phyloP scores from a whole-genome alignment of 2,888 invertebrate genomes.

The Graphium colonna region DNA sequence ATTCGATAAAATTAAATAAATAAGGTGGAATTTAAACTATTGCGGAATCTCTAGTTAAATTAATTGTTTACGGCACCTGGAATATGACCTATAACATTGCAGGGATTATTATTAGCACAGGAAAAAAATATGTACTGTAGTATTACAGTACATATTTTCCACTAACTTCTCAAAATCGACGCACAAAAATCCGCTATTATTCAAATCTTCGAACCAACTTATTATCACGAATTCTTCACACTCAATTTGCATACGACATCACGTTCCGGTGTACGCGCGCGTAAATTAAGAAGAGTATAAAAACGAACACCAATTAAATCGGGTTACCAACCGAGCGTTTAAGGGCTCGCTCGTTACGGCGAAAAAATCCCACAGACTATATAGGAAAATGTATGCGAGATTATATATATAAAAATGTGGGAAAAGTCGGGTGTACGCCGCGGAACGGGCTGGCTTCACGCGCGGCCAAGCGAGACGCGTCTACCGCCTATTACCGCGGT shows the following conservation, averaged over 20 bases:
- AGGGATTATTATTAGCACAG: too few species aligned
- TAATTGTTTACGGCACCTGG: too few species aligned
- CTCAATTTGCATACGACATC: constrained; percentile 10
- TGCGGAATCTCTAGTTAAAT: too few species aligned
- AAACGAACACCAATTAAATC: constrained; percentile 25
- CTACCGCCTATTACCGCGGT: constrained; percentile 27
- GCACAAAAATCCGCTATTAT: too few species aligned
- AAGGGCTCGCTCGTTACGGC: constrained; percentile 57
- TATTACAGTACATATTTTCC: not conserved
- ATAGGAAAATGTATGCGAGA: too few species aligned
- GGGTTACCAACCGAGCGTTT: constrained; percentile 27
- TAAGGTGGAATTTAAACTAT: too few species aligned
- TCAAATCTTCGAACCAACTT: not conserved
- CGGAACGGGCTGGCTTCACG: constrained; percentile 69
- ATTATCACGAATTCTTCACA: constrained; percentile 10
- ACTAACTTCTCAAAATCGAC: not conserved
- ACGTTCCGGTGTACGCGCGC: constrained; percentile 1
- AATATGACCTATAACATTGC: too few species aligned
- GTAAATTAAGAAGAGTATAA: constrained; percentile 7
- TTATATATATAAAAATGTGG: constrained; percentile 47
- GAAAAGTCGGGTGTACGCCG: constrained; percentile 64
- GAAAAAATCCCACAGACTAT: constrained; percentile 23
- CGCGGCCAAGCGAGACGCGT: constrained; percentile 46
- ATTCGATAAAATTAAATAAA: too few species aligned
- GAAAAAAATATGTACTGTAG: too few species aligned